Evolutionary conservation across 2,797 vertebrate genomes (phyloP).

Genomic region (Anas bernieri): DNA sequence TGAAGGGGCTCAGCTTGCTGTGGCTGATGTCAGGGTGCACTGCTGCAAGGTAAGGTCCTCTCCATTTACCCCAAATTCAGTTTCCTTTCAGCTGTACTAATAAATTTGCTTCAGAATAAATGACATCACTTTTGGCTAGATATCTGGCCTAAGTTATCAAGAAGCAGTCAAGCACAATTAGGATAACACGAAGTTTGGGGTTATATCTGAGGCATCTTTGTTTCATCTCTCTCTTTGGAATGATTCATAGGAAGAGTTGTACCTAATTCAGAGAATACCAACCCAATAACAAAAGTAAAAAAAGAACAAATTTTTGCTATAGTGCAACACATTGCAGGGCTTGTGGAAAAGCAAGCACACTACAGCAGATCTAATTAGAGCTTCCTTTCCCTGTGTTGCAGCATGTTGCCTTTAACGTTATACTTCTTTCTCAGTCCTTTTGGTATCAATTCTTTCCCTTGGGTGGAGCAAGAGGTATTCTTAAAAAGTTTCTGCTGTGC

Average conservation of each 20-base stretch:
- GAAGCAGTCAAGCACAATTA: not conserved
- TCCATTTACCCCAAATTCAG: not conserved
- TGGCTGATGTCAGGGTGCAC: rapidly evolving
- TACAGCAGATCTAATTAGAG: not conserved
- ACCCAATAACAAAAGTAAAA: not conserved
- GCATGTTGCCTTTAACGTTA: not conserved
- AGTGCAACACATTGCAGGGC: not conserved
- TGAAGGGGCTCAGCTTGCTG: not conserved
- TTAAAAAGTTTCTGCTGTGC: not conserved
- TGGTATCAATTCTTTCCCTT: not conserved
- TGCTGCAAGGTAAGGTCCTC: not conserved
- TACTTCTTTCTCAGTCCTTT: not conserved
- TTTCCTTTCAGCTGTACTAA: not conserved
- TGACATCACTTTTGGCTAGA: not conserved
- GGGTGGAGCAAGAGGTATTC: not conserved
- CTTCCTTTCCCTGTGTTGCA: not conserved
- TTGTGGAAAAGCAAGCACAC: not conserved
- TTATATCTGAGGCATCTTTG: not conserved
- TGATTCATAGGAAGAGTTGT: not conserved
- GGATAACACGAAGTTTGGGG: not conserved
- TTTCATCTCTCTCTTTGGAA: not conserved
- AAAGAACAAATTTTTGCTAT: too few species aligned
- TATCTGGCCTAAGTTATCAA: not conserved
- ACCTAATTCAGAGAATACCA: not conserved
- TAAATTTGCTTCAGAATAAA: not conserved